Percentiles rank a stretch among this genome's conserved stretches.
phyloP scores from a whole-genome alignment of 2,113 vertebrate genomes.

The Nycticebus coucang region DNA sequence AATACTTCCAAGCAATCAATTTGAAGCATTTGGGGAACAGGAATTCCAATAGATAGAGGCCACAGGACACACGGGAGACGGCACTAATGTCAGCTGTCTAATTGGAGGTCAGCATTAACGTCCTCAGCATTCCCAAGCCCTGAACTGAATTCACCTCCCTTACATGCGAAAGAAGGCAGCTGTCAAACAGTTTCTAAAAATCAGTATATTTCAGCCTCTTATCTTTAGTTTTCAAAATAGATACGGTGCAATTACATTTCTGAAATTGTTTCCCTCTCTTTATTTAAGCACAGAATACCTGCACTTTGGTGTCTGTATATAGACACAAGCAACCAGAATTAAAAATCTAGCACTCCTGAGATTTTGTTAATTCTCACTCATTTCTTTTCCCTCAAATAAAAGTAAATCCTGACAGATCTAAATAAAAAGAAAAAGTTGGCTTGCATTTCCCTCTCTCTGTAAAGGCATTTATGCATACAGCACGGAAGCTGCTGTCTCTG shows the following conservation, averaged over 20 bases:
- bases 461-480: neutral
- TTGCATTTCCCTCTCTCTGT: neutral
- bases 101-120: neutral
- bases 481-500: neutral
- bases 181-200: neutral
- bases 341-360: neutral
- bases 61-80: neutral
- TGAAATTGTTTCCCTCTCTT: slow-evolving; percentile 26
- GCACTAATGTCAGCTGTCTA: neutral
- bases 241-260: slow-evolving; percentile 45
- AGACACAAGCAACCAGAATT: slow-evolving; percentile 53
- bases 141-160: neutral
- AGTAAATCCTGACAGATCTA: slow-evolving; percentile 33
- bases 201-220: slow-evolving; percentile 5
- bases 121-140: neutral
- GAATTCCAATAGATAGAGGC: neutral
- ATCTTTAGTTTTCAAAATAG: slow-evolving; percentile 61
- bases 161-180: slow-evolving; percentile 1
- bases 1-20: neutral
- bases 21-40: fast-evolving
- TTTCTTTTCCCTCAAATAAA: slow-evolving; percentile 48
- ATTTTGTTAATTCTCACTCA: slow-evolving; percentile 38
- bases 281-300: slow-evolving; percentile 40
- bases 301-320: slow-evolving; percentile 33
- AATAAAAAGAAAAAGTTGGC: slow-evolving; percentile 18